These are phyloP conservation scores for Carabus problematicus DNA, from an alignment of 2,888 invertebrate species.

Conservation along the genomic window DNA sequence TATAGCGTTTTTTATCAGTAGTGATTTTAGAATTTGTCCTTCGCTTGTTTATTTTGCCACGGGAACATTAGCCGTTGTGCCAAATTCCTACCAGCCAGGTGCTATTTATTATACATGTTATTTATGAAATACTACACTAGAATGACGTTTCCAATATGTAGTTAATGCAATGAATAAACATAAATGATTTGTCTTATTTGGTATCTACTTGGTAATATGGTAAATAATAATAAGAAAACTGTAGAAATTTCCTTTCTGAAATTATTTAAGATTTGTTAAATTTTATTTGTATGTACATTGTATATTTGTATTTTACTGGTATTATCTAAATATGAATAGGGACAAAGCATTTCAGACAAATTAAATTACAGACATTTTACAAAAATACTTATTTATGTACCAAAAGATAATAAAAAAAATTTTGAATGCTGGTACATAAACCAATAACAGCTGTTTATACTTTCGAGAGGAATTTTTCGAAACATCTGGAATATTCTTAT, in stretches of 20 bases:
- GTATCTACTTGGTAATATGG: not conserved
- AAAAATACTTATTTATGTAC: too few species aligned
- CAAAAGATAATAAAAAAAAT: too few species aligned
- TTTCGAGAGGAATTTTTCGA: slow-evolving; percentile 10
- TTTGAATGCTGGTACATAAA: not conserved
- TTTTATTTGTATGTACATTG: not conserved
- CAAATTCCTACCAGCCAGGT: slow-evolving; percentile 34
- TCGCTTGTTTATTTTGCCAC: slow-evolving; percentile 29
- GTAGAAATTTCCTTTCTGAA: too few species aligned
- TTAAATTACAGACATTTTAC: too few species aligned
- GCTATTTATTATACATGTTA: slow-evolving; percentile 26
- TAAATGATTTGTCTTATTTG: not conserved
- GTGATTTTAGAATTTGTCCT: slow-evolving; percentile 15
- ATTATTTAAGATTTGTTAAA: too few species aligned
- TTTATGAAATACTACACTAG: slow-evolving; percentile 16
- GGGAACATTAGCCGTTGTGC: slow-evolving; percentile 22
- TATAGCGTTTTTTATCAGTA: slow-evolving; percentile 15
- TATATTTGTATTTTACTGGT: not conserved
- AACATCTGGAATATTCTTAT: slow-evolving; percentile 1
- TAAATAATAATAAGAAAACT: too few species aligned
- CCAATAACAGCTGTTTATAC: slow-evolving; percentile 21
- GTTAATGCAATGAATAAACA: not conserved
- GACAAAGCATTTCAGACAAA: too few species aligned
- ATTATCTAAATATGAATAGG: slow-evolving; percentile 20
- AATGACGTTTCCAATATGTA: not conserved